phyloP scores from a whole-genome alignment of 2,888 invertebrate species.

The Oxystoma pomonae region DNA sequence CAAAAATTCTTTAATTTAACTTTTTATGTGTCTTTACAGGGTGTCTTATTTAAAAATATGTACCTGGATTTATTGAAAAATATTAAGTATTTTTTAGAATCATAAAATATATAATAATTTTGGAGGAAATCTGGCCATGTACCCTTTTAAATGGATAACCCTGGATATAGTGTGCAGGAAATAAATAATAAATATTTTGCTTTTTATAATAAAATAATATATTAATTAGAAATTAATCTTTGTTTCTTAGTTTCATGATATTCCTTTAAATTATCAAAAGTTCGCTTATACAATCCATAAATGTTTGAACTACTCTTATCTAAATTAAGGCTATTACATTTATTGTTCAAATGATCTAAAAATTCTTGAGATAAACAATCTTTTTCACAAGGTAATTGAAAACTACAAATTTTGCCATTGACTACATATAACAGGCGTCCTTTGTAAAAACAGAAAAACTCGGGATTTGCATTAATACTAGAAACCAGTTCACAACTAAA shows the following conservation, averaged over 20 bases:
- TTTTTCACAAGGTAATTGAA: constrained; percentile 20
- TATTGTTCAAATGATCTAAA: constrained; percentile 24
- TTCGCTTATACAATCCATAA: constrained; percentile 63
- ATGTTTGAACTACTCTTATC: neutral
- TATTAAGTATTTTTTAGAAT: too few species aligned
- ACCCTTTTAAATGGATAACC: too few species aligned
- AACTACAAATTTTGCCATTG: constrained; percentile 4
- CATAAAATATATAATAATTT: too few species aligned
- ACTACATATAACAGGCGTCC: neutral
- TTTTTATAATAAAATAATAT: neutral
- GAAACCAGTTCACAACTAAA: constrained; percentile 23
- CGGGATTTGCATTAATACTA: constrained; percentile 24
- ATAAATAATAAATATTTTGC: neutral
- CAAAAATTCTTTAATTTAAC: too few species aligned
- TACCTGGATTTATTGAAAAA: too few species aligned
- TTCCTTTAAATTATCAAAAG: constrained; percentile 75
- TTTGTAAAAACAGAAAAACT: constrained; percentile 25
- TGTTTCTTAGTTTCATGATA: constrained; percentile 73
- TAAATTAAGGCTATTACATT: constrained; percentile 20
- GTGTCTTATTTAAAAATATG: too few species aligned
- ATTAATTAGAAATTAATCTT: constrained; percentile 55
- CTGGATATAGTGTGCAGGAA: neutral
- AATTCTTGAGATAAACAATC: constrained; percentile 8
- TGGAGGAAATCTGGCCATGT: too few species aligned
- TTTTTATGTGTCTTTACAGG: too few species aligned